A percentile compares a stretch with the other conserved stretches of the same genome.
phyloP scores from a whole-genome alignment of 2,797 vertebrate genomes.

The Sebastes paucispinis region DNA sequence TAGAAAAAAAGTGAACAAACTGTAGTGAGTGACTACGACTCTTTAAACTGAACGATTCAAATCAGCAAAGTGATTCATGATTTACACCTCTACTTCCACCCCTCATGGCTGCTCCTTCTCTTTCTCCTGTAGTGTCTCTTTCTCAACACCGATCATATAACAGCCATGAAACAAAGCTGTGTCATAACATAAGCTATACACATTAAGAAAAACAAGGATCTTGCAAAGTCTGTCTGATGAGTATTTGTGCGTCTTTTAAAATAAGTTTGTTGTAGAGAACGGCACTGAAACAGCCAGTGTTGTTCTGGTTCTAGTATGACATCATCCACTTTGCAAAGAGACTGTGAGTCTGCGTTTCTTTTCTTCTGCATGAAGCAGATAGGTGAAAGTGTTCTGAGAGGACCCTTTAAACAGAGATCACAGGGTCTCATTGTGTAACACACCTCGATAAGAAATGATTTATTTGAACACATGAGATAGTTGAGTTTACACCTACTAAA shows the following conservation, averaged over 20 bases:
- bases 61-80: not conserved
- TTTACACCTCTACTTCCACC: not conserved
- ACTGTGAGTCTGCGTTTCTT: constrained; percentile 4
- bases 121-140: not conserved
- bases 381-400: constrained; percentile 47
- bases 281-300: not conserved
- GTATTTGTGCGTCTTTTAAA: not conserved
- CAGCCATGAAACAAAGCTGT: not conserved
- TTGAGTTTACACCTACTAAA: constrained; percentile 67
- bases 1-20: not conserved
- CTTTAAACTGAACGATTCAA: not conserved
- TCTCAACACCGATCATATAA: not conserved
- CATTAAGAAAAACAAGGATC: not conserved
- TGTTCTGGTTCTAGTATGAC: not conserved
- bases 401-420: constrained; percentile 39
- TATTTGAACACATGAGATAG: constrained; percentile 77
- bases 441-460: constrained; percentile 78
- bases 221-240: not conserved
- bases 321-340: not conserved
- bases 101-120: not conserved
- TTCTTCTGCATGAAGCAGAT: constrained; percentile 19
- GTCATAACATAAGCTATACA: not conserved
- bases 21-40: not conserved
- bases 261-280: not conserved
- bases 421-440: constrained; percentile 51